A percentile compares a stretch with the other conserved stretches of the same genome.
Evolutionary conservation across 2,113 vertebrate genomes (phyloP).

Genomic region (Podilymbus podiceps): DNA sequence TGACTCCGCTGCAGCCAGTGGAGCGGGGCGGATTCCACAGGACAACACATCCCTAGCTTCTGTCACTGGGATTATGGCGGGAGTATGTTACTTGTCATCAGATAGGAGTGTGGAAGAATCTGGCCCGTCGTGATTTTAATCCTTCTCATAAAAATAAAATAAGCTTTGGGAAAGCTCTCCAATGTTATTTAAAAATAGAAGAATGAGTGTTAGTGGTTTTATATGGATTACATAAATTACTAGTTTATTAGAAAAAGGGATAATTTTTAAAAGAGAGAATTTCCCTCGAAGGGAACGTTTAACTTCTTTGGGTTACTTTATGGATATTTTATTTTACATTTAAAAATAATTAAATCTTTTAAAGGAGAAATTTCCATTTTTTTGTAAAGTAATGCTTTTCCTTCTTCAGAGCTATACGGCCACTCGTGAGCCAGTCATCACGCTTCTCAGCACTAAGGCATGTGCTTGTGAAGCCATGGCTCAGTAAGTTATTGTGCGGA

Average conservation of each 20-base stretch:
- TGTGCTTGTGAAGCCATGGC: not conserved
- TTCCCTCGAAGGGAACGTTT: not conserved
- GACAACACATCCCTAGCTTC: not conserved
- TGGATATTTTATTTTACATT: slow-evolving; percentile 20
- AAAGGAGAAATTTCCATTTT: not conserved
- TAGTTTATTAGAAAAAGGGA: slow-evolving; percentile 53
- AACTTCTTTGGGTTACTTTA: slow-evolving; percentile 16
- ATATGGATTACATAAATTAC: slow-evolving; percentile 55
- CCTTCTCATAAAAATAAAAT: slow-evolving; percentile 60
- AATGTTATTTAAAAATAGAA: slow-evolving; percentile 43
- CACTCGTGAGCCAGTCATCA: not conserved
- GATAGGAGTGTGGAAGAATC: slow-evolving; percentile 7
- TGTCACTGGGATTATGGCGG: not conserved
- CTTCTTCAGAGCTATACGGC: not conserved
- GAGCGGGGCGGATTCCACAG: not conserved
- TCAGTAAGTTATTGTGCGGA: not conserved
- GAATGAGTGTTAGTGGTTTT: slow-evolving; percentile 53
- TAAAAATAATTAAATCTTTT: not conserved
- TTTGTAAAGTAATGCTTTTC: not conserved
- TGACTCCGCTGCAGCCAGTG: not conserved
- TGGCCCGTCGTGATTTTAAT: slow-evolving; percentile 31
- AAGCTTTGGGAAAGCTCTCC: slow-evolving; percentile 36
- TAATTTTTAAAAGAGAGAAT: slow-evolving; percentile 34
- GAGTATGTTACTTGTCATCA: not conserved
- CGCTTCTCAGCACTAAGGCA: not conserved